Percentiles rank a stretch among this genome's conserved stretches.
phyloP scores from a whole-genome alignment of 30 jellyfish, hydroid and myxozoan species.

The Hydractinia symbiolongicarpus region DNA sequence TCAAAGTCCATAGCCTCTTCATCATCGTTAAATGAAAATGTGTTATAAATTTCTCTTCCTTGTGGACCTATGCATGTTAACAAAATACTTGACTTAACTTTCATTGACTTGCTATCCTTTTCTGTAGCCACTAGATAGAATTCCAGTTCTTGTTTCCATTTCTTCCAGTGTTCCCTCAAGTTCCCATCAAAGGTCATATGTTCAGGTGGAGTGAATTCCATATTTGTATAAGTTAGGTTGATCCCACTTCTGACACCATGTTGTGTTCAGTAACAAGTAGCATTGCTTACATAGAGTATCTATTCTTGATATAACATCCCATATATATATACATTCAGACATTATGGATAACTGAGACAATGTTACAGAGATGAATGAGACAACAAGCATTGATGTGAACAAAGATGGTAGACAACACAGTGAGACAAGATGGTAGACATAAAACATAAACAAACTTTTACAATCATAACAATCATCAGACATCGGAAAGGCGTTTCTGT shows the following conservation, averaged over 20 bases:
- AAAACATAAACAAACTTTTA: too few relatives aligned
- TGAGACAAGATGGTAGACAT: too few relatives aligned
- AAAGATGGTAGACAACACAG: too few relatives aligned
- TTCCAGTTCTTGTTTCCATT: background rate
- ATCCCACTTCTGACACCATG: constrained; percentile 10
- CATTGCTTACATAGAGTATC: too few relatives aligned
- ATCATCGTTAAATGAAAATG: background rate
- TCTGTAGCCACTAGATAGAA: background rate
- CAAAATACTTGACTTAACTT: background rate
- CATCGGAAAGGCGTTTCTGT: too few relatives aligned
- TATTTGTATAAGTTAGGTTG: background rate
- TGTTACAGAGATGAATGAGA: too few relatives aligned
- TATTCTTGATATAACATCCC: too few relatives aligned
- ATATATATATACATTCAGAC: too few relatives aligned
- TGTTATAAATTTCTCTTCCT: constrained; percentile 5
- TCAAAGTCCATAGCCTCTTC: background rate
- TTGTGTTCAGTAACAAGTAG: too few relatives aligned
- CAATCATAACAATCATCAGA: too few relatives aligned
- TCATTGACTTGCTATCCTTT: background rate
- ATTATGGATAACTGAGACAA: too few relatives aligned
- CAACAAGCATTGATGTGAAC: too few relatives aligned
- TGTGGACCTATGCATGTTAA: background rate
- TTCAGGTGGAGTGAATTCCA: constrained; percentile 1
- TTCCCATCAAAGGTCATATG: background rate
- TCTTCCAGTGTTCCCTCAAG: background rate